phyloP scores from a whole-genome alignment of 2,888 invertebrate genomes.

The Rhagophthalmus giganteus region DNA sequence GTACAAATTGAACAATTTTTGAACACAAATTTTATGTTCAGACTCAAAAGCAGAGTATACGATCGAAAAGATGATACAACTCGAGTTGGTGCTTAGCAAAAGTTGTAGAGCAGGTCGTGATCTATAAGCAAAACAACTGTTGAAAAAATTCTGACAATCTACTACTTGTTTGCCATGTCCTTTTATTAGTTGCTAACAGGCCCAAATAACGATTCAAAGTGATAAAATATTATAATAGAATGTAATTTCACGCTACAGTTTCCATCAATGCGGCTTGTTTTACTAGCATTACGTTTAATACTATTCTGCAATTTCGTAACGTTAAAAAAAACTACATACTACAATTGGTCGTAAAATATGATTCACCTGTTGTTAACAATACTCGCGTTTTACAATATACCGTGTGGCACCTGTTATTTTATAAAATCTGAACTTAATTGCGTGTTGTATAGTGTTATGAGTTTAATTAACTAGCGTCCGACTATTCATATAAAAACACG shows the following conservation, averaged over 20 bases:
- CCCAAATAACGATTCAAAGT: too few species aligned
- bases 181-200: too few species aligned
- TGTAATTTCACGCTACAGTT: conserved; percentile 15
- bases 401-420: conserved; percentile 15
- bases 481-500: conserved; percentile 1
- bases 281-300: conserved; percentile 15
- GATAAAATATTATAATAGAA: conserved; percentile 4
- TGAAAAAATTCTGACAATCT: too few species aligned
- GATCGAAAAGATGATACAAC: too few species aligned
- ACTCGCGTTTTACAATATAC: conserved; percentile 10
- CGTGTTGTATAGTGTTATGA: conserved; percentile 7
- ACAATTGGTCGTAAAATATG: conserved; percentile 21
- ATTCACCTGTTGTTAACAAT: conserved; percentile 20
- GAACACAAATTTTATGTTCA: too few species aligned
- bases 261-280: conserved; percentile 16
- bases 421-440: conserved; percentile 10
- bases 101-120: too few species aligned
- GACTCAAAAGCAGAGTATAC: too few species aligned
- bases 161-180: too few species aligned
- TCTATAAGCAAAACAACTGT: too few species aligned
- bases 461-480: not conserved
- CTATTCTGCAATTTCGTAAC: conserved; percentile 10
- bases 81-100: too few species aligned
- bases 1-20: too few species aligned
- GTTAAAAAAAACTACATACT: conserved; percentile 9